Evolutionary conservation across 1,140 invertebrate species (phyloP).

Genomic region (Stenopsyche tienmushanensis): DNA sequence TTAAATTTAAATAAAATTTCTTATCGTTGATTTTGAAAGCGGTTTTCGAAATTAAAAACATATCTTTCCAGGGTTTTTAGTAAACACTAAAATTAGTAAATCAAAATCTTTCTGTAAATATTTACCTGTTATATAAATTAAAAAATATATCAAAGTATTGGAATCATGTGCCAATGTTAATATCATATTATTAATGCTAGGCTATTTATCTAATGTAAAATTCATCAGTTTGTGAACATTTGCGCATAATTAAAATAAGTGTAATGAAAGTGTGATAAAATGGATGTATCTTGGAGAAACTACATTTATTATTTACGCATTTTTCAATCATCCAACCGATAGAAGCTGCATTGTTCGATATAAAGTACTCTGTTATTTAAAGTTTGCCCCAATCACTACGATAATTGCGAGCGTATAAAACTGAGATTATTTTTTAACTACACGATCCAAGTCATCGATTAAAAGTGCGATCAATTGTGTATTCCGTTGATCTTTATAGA

Average conservation of each 20-base stretch:
- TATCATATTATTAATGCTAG: slow-evolving; percentile 40
- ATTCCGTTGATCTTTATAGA: no score
- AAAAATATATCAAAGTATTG: slow-evolving; percentile 42
- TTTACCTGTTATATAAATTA: slow-evolving; percentile 41
- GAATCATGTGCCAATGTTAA: slow-evolving; percentile 41
- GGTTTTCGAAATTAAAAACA: slow-evolving; percentile 42
- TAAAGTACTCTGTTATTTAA: no score
- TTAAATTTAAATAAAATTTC: slow-evolving; percentile 34
- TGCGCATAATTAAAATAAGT: slow-evolving; percentile 14
- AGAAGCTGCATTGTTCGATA: no score
- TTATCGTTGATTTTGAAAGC: slow-evolving; percentile 41
- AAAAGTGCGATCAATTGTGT: no score
- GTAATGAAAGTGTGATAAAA: no score
- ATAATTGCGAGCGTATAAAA: no score
- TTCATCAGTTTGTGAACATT: slow-evolving; percentile 15
- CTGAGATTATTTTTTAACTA: no score
- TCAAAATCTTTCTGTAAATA: slow-evolving; percentile 41
- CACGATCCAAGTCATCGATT: no score
- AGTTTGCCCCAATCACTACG: no score
- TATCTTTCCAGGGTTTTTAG: slow-evolving; percentile 43
- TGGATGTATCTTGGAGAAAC: no score
- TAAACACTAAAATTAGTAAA: slow-evolving; percentile 42
- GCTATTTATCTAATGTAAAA: slow-evolving; percentile 35
- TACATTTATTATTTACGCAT: no score
- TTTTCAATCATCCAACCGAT: no score